Conservation (phyloP, 2,113 vertebrate genomes). For the Bostrychus sinensis region DNA sequence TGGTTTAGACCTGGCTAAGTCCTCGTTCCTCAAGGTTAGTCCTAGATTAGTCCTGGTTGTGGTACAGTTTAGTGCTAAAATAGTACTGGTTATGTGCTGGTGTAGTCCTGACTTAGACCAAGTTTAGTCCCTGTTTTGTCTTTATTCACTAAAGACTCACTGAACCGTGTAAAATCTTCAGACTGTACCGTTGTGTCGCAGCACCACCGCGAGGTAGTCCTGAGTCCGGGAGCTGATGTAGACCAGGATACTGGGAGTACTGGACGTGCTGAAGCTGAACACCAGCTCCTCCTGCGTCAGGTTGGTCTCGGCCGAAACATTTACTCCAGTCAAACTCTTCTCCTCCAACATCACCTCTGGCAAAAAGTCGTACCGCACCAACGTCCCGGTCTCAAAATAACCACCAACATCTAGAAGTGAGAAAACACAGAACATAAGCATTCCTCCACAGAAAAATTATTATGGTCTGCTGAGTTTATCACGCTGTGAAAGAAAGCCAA, state of each 20-base stretch:
- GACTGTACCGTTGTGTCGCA: constrained; percentile 87
- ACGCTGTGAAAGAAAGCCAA: too few species aligned
- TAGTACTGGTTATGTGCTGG: too few species aligned
- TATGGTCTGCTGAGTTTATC: too few species aligned
- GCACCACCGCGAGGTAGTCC: constrained; percentile 92
- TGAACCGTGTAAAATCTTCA: fast-evolving
- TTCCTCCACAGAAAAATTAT: too few species aligned
- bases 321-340: constrained; percentile 11
- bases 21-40: too few species aligned
- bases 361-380: constrained; percentile 92
- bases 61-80: too few species aligned
- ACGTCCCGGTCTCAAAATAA: constrained; percentile 94
- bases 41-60: too few species aligned
- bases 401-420: constrained; percentile 87
- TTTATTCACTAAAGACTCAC: too few species aligned
- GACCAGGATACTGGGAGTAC: constrained; percentile 88
- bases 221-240: constrained; percentile 91
- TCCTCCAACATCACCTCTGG: constrained; percentile 66
- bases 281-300: constrained; percentile 85
- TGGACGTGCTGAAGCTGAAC: constrained; percentile 96
- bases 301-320: constrained; percentile 62
- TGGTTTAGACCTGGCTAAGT: too few species aligned
- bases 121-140: too few species aligned
- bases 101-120: too few species aligned
- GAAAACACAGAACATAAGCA: too few species aligned